Percentiles rank a stretch among this genome's conserved stretches.
Conservation (phyloP, 2,888 invertebrate species). For the Leptura quadrifasciata region DNA sequence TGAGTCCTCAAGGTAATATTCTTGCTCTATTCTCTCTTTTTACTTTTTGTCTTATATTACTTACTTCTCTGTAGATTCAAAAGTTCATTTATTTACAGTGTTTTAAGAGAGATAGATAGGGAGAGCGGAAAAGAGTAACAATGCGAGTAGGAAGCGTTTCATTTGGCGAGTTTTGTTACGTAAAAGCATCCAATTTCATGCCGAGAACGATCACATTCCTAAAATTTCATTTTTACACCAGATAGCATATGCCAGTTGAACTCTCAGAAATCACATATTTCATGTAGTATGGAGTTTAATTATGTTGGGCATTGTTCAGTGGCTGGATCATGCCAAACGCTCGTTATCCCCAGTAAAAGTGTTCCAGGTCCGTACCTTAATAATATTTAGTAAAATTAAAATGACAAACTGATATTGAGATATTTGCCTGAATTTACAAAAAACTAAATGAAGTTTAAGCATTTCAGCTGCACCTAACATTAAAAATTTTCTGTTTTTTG, state of each 20-base stretch:
- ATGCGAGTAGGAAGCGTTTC: conserved; percentile 41
- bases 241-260: conserved; percentile 24
- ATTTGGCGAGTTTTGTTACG: conserved; percentile 29
- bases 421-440: too few relatives aligned
- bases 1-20: too few relatives aligned
- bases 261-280: conserved; percentile 43
- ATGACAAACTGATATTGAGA: too few relatives aligned
- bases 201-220: conserved; percentile 44
- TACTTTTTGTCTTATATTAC: not conserved
- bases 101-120: conserved; percentile 28
- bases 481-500: too few relatives aligned
- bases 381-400: not conserved
- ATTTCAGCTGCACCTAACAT: too few relatives aligned
- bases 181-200: conserved; percentile 51
- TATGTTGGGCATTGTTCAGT: conserved; percentile 38
- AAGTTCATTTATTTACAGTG: conserved; percentile 35
- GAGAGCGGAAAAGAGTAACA: conserved; percentile 37
- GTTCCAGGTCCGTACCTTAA: conserved; percentile 5
- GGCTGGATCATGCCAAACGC: conserved; percentile 37
- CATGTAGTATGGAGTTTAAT: conserved; percentile 41
- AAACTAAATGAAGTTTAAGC: too few relatives aligned
- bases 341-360: conserved; percentile 29
- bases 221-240: conserved; percentile 48
- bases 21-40: not conserved
- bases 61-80: conserved; percentile 27